Percentiles rank a stretch among this genome's conserved stretches.
Evolutionary conservation across 2,888 invertebrate species (phyloP).

Genomic region (Zhengitettix transpicula): DNA sequence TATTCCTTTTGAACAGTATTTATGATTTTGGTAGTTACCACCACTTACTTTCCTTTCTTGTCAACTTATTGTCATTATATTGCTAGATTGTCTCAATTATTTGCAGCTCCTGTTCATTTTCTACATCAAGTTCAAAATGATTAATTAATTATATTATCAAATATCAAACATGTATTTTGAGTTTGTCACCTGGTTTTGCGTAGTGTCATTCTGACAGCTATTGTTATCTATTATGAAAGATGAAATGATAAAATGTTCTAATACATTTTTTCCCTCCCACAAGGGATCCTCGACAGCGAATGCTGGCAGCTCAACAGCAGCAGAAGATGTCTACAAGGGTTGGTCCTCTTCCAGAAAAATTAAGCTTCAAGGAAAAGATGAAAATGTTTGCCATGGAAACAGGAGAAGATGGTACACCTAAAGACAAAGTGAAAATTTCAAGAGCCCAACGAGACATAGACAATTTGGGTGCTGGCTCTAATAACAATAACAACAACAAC

Average conservation of each 20-base stretch:
- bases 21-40: too few species aligned
- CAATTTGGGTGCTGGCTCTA: slow-evolving; percentile 28
- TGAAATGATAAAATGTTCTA: too few species aligned
- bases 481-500: slow-evolving; percentile 5
- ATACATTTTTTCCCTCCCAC: slow-evolving; percentile 2
- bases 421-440: slow-evolving; percentile 91
- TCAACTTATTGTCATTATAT: too few species aligned
- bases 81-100: too few species aligned
- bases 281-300: slow-evolving; percentile 77
- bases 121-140: too few species aligned
- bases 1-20: too few species aligned
- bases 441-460: slow-evolving; percentile 90
- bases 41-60: too few species aligned
- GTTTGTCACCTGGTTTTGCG: too few species aligned
- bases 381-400: slow-evolving; percentile 97
- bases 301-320: slow-evolving; percentile 67
- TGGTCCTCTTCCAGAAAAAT: slow-evolving; percentile 64
- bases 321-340: slow-evolving; percentile 37
- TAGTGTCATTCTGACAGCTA: too few species aligned
- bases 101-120: too few species aligned
- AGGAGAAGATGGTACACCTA: slow-evolving; percentile 81
- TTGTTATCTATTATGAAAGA: not conserved
- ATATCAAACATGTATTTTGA: too few species aligned
- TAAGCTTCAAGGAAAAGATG: slow-evolving; percentile 98
- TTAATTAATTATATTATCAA: too few species aligned